phyloP scores from a whole-genome alignment of 1,140 invertebrate genomes.

The Chrysomallon squamiferum region DNA sequence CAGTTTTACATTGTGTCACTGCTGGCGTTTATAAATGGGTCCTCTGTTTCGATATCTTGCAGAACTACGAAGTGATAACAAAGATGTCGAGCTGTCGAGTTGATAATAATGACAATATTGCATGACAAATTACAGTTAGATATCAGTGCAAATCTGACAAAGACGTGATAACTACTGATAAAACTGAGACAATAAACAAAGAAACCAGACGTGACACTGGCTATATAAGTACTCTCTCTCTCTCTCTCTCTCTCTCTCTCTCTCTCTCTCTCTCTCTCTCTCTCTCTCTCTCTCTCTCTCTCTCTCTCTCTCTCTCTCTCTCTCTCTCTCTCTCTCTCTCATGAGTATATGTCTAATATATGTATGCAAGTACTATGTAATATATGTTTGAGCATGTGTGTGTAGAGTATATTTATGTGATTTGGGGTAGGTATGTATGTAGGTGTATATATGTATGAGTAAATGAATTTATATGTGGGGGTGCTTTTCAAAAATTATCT shows the following conservation, averaged over 20 bases:
- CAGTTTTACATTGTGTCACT: too few species aligned
- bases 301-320: conserved; percentile 16
- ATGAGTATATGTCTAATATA: too few species aligned
- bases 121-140: background rate
- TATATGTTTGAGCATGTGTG: too few species aligned
- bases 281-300: conserved; percentile 4
- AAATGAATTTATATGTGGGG: too few species aligned
- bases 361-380: too few species aligned
- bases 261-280: conserved; percentile 6
- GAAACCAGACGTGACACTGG: background rate
- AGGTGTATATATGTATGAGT: too few species aligned
- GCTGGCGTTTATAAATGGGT: too few species aligned
- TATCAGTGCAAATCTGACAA: background rate
- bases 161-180: background rate
- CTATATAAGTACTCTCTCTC: conserved; percentile 1
- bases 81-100: background rate
- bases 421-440: too few species aligned
- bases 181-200: background rate
- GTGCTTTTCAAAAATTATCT: too few species aligned
- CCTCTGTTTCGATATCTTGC: too few species aligned
- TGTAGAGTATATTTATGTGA: too few species aligned
- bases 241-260: conserved; percentile 8
- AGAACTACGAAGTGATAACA: conserved; percentile 6
- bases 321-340: conserved; percentile 22
- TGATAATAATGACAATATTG: background rate